Conservation (phyloP, 2,113 vertebrate species). For the western clawed frog (Xenopus tropicalis) region DNA sequence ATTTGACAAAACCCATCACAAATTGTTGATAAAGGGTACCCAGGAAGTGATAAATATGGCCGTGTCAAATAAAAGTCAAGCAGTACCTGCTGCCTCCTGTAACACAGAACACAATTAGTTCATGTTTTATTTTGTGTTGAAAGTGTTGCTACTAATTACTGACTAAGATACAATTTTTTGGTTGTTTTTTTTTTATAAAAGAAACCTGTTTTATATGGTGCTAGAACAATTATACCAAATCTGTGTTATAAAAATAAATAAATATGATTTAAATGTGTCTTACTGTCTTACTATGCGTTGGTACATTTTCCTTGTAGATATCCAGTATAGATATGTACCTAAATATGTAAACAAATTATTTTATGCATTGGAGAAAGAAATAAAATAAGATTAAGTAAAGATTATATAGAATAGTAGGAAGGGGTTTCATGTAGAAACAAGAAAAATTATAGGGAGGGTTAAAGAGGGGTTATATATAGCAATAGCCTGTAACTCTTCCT, state of each 20-base stretch:
- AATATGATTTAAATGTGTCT: conserved; percentile 22
- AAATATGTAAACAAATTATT: no score
- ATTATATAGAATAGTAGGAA: not conserved
- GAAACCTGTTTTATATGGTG: conserved; percentile 38
- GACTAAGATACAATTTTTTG: conserved; percentile 30
- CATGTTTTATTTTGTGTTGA: conserved; percentile 1
- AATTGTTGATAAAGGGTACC: no score
- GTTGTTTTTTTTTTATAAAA: conserved; percentile 36
- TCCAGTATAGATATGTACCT: no score
- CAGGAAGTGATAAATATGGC: no score
- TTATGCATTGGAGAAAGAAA: no score
- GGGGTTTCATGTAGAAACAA: not conserved
- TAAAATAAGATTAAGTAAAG: no score
- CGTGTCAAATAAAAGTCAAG: conserved; percentile 1
- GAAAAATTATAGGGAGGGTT: not conserved
- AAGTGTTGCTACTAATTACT: conserved; percentile 31
- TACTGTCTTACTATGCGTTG: not conserved
- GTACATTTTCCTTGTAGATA: not conserved
- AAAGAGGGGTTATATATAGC: no score
- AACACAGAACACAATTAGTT: conserved; percentile 5
- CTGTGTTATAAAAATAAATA: conserved; percentile 44
- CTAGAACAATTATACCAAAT: conserved; percentile 45
- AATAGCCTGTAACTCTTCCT: no score
- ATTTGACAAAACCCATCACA: no score
- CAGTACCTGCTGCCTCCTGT: conserved; percentile 3